phyloP scores from a whole-genome alignment of 1,140 invertebrate species.

The Drosophila truncata region DNA sequence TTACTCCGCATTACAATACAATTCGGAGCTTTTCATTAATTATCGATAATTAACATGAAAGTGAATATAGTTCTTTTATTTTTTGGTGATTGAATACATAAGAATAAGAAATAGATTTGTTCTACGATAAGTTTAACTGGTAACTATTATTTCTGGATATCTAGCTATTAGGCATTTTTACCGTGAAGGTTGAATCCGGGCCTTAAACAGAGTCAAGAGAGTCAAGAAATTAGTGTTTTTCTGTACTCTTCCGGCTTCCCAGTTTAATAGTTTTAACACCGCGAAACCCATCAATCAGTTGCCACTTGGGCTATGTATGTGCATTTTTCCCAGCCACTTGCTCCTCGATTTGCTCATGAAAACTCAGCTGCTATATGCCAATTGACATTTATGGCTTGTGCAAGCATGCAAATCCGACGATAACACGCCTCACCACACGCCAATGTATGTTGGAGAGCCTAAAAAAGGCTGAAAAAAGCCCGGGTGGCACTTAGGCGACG shows the following conservation, averaged over 20 bases:
- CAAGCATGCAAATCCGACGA: slow-evolving; percentile 72
- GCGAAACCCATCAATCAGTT: slow-evolving; percentile 55
- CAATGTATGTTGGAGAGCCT: slow-evolving; percentile 29
- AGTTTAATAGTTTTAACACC: slow-evolving; percentile 24
- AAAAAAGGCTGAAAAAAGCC: slow-evolving; percentile 16
- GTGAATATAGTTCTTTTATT: not conserved
- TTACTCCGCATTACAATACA: not conserved
- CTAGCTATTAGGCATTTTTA: not conserved
- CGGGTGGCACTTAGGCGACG: slow-evolving; percentile 26
- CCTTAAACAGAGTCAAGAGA: not conserved
- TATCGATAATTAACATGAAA: not conserved
- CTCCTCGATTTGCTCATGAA: slow-evolving; percentile 12
- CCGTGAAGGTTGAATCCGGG: too few species aligned
- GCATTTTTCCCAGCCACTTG: slow-evolving; percentile 23
- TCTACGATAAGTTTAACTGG: not conserved
- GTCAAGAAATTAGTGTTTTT: not conserved
- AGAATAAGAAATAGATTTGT: not conserved
- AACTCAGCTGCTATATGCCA: slow-evolving; percentile 45
- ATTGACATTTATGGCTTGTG: slow-evolving; percentile 82
- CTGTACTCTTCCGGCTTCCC: not conserved
- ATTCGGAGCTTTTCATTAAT: not conserved
- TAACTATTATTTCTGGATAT: not conserved
- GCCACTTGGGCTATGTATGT: slow-evolving; percentile 29
- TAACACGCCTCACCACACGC: slow-evolving; percentile 70
- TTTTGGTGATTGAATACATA: not conserved